phyloP scores from a whole-genome alignment of 2,797 vertebrate genomes.

The Acropternis orthonyx region DNA sequence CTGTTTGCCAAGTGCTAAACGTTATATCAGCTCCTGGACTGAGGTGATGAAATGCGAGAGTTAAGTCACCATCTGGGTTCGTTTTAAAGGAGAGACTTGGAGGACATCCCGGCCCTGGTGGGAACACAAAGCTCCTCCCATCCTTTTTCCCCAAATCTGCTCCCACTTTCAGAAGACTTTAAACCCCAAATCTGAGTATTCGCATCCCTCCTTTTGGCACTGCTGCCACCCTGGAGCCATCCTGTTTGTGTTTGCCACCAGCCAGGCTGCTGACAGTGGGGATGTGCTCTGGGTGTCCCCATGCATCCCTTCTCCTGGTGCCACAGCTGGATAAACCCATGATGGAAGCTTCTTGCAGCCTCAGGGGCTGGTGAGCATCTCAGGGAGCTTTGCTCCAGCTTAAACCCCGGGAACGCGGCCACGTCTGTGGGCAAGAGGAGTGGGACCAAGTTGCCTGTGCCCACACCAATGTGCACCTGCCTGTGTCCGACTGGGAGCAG shows the following conservation, averaged over 20 bases:
- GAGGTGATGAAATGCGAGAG: not conserved
- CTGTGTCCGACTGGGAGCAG: not conserved
- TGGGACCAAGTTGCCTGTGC: not conserved
- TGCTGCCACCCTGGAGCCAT: fast-evolving
- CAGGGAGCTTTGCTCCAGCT: not conserved
- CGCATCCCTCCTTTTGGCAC: not conserved
- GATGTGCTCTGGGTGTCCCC: not conserved
- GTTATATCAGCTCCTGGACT: fast-evolving
- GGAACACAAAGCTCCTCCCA: fast-evolving
- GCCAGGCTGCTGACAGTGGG: fast-evolving
- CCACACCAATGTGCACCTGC: fast-evolving
- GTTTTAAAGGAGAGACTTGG: not conserved
- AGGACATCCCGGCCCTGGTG: not conserved
- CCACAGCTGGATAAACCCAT: fast-evolving
- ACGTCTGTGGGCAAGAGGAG: fast-evolving
- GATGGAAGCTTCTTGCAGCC: not conserved
- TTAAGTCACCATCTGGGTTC: fast-evolving
- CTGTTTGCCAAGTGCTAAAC: not conserved
- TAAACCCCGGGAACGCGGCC: not conserved
- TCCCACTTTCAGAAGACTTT: fast-evolving
- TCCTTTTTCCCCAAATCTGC: not conserved
- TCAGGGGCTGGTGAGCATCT: not conserved
- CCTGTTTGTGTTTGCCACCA: not conserved
- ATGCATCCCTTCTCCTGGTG: not conserved
- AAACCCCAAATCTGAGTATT: not conserved